Evolutionary conservation across 2,888 invertebrate species (phyloP), one percentile per base, ranked within the genome.

Genomic region (Leucophenga maculata): DNA sequence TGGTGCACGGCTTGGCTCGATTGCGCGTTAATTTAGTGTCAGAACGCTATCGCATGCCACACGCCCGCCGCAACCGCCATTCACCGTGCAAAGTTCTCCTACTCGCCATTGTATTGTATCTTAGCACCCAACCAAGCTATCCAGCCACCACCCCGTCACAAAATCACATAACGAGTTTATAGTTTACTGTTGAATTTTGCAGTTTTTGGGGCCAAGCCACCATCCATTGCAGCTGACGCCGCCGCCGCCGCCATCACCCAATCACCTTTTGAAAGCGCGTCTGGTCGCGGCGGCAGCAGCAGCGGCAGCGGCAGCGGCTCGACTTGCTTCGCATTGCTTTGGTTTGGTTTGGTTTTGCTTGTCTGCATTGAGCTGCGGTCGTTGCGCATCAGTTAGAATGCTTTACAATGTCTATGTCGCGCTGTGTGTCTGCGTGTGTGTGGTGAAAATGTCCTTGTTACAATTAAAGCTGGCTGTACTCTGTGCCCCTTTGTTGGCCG

Each of bases 91-190:
- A 70, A 71, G n/a, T n/a, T n/a, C n/a, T n/a, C n/a, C n/a, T n/a
- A n/a, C n/a, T n/a, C 57, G 67, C 72, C 70, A 75, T 32, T 32
- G 32, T 32, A 32, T 32, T 50, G 6, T 50, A 11, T 50, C 16
- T 31, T 6, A 18, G 44, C 65, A 48, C 59, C 31, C 16, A 13
- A 76, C 16, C 52, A n/a, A n/a, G 13, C 18, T 18, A 32, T 64
- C 14, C 48, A 20, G 6, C n/a, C 20, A 18, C 13, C 32, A 16
- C 20, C 55, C 48, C 9, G 9, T n/a, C 1, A n/a, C 13, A 9
- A 26, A 31, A 6, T 57, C 39, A 13, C 11, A 14, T 6, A 14
- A 0, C 20, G 11, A 31, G 0, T 13, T 46, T 39, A 8, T 9
- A 26, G 18, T 11, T 64, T 64, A 14, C 22, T 46, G 48, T 64